Percentiles rank a stretch among this genome's conserved stretches.
These are phyloP conservation scores for Paramisgurnus dabryanus DNA, from an alignment of 2,113 vertebrate genomes.

Conservation along the genomic window DNA sequence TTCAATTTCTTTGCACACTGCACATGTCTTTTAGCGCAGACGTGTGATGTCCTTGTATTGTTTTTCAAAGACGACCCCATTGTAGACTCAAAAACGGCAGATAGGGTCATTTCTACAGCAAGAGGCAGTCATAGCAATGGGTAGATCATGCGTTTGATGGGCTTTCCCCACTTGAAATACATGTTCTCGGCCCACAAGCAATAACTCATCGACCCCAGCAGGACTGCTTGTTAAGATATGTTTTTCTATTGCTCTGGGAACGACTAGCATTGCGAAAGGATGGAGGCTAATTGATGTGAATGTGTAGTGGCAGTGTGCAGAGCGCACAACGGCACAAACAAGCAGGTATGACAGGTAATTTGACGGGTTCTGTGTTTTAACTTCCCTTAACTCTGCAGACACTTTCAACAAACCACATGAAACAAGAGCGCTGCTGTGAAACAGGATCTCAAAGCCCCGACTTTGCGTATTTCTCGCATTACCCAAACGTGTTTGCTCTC, in stretches of 20 bases:
- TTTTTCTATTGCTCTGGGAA: slow-evolving; percentile 49
- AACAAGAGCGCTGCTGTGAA: slow-evolving; percentile 13
- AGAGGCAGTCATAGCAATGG: not conserved
- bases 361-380: slow-evolving; percentile 64
- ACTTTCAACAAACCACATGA: slow-evolving; percentile 40
- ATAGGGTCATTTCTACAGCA: not conserved
- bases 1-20: not conserved
- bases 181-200: not conserved
- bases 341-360: slow-evolving; percentile 59
- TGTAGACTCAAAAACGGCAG: not conserved
- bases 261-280: slow-evolving; percentile 12
- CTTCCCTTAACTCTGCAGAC: slow-evolving; percentile 50
- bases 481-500: slow-evolving; percentile 22
- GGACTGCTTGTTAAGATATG: slow-evolving; percentile 27
- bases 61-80: not conserved
- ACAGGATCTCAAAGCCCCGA: slow-evolving; percentile 45
- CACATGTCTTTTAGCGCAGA: not conserved
- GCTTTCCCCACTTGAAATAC: slow-evolving; percentile 1
- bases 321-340: slow-evolving; percentile 47
- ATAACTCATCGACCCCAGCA: not conserved
- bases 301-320: slow-evolving; percentile 34
- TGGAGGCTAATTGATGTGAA: slow-evolving; percentile 46
- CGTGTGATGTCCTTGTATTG: not conserved
- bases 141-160: not conserved
- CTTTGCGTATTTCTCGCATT: slow-evolving; percentile 34